phyloP scores from a whole-genome alignment of 92 coral and sea anemone genomes.

The Porites cylindrica region DNA sequence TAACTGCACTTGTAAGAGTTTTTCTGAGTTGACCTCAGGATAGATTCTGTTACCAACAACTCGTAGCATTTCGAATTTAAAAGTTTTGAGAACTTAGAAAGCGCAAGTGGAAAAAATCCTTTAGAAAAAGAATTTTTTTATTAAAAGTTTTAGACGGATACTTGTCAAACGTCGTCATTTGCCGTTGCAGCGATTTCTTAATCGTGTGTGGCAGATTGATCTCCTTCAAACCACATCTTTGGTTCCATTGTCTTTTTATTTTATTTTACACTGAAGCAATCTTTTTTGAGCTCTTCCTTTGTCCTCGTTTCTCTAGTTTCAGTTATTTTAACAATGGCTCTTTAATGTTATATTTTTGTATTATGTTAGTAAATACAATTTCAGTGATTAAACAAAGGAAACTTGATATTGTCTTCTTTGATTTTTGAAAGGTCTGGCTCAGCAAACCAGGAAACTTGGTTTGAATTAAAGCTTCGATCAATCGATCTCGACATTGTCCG shows the following conservation, averaged over 20 bases:
- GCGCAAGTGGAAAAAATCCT: not conserved
- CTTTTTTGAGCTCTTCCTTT: slow-evolving; percentile 3
- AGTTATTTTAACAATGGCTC: not conserved
- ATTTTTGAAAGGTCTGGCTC: too few species aligned
- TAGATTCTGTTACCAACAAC: not conserved
- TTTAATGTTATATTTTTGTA: slow-evolving; percentile 42
- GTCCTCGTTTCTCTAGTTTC: not conserved
- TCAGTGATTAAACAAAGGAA: slow-evolving; percentile 42
- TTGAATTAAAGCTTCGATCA: too few species aligned
- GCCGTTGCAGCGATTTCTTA: too few species aligned
- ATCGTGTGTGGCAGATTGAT: too few species aligned
- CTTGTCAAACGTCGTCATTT: not conserved
- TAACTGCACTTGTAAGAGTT: too few species aligned
- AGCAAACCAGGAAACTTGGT: too few species aligned
- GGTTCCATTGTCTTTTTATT: not conserved
- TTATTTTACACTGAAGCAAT: not conserved
- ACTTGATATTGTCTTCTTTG: not conserved
- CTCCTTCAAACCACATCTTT: not conserved
- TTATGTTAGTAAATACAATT: slow-evolving; percentile 45
- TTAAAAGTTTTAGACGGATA: not conserved
- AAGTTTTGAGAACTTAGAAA: not conserved
- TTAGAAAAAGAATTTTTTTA: not conserved
- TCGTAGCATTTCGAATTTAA: not conserved
- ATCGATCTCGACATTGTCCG: too few species aligned
- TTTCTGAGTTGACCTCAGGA: not conserved